phyloP scores from a whole-genome alignment of 2,113 vertebrate species.

The Lagopus muta region DNA sequence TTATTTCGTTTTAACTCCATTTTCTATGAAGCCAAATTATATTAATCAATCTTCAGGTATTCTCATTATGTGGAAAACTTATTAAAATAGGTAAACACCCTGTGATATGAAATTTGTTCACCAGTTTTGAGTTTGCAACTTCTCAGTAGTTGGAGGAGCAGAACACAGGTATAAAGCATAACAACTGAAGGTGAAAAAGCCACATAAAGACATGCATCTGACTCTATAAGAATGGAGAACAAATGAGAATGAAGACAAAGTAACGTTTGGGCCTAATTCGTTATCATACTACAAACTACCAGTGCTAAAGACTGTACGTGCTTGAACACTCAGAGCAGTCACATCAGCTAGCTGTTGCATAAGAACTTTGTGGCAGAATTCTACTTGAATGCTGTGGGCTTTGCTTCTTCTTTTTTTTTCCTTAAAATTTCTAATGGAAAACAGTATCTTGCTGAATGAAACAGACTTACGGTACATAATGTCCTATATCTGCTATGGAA shows the following conservation, averaged over 20 bases:
- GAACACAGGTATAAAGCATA: neutral
- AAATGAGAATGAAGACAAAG: neutral
- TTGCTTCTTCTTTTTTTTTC: neutral
- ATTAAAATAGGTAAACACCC: neutral
- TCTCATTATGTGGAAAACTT: conserved; percentile 7
- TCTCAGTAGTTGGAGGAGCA: neutral
- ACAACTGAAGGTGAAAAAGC: neutral
- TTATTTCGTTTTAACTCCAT: neutral
- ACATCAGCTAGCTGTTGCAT: neutral
- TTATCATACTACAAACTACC: neutral
- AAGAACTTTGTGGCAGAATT: neutral
- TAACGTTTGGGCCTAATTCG: neutral
- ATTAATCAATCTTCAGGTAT: neutral
- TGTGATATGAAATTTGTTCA: neutral
- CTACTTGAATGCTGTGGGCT: neutral
- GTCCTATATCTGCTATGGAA: neutral
- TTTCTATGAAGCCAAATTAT: neutral
- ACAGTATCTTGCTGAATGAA: neutral
- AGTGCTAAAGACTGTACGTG: neutral
- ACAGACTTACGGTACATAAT: neutral
- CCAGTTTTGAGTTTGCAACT: neutral
- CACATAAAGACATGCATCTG: neutral
- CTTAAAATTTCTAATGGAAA: conserved; percentile 1
- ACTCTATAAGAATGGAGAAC: neutral
- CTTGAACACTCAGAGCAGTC: neutral